Percentiles rank a stretch among this genome's conserved stretches.
phyloP scores from a whole-genome alignment of 2,888 invertebrate species.

The Peribatodes rhomboidaria region DNA sequence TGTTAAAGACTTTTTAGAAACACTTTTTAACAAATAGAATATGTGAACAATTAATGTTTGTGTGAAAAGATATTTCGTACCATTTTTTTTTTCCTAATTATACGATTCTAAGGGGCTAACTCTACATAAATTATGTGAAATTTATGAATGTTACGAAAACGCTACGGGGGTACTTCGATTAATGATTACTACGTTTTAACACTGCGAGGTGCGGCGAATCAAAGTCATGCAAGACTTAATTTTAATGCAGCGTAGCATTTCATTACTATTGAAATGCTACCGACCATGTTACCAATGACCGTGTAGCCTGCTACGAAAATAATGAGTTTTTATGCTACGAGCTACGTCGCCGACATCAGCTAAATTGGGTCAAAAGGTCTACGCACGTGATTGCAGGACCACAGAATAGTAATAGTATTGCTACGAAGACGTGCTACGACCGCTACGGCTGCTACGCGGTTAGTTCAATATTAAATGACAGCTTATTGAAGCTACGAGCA shows the following conservation, averaged over 20 bases:
- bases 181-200: neutral
- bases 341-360: neutral
- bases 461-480: neutral
- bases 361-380: slow-evolving; percentile 9
- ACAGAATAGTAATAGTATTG: neutral
- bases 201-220: neutral
- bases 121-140: neutral
- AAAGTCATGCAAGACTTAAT: neutral
- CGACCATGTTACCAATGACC: no score
- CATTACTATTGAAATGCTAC: no score
- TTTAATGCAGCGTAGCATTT: neutral
- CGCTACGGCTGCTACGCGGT: no score
- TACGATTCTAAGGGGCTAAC: no score
- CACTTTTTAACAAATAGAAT: neutral
- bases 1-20: slow-evolving; percentile 7
- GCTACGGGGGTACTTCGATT: neutral
- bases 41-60: neutral
- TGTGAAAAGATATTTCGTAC: slow-evolving; percentile 5
- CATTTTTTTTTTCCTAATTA: slow-evolving; percentile 14
- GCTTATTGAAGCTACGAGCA: slow-evolving; percentile 29
- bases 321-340: neutral
- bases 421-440: neutral
- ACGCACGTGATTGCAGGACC: neutral
- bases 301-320: slow-evolving; percentile 4
- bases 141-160: no score